Evolutionary conservation across 2,888 invertebrate genomes (phyloP), one percentile per base, ranked within the genome.

Genomic region (Caenorhabditis afra): DNA sequence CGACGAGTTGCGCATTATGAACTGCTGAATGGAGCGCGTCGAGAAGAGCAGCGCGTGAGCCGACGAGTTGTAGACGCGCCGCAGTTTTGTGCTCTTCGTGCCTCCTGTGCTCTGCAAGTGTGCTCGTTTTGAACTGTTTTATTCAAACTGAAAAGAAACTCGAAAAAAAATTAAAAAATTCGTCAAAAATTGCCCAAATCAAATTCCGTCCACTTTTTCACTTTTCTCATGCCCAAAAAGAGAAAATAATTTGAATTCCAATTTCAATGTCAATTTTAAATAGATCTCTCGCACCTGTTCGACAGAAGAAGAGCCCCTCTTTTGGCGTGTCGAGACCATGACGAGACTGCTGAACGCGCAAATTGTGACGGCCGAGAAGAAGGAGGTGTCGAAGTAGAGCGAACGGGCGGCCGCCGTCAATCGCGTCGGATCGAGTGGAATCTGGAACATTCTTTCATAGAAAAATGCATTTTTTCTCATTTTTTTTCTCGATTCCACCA

Each of bases 381-480:
- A 65, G n/a, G 66, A 68, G 39, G 75, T 81, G 37, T 87, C 87
- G 45, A 85, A 87, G 58, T 84, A 81, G 18, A 87, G 64, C 14
- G 84, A 77, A 16, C 87, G 77, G 12, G 79, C 75, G n/a, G 71
- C 81, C 11, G 76, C 70, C 11, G 50, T 55, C 37, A 82, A 20
- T 20, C 80, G 73, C 7, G 66, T 73, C 14, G 73, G 73, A 20
- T 79, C 78, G 7, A 79, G 62, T 10, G 78, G 68, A 18, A 79
- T 73, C 49, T 70, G 59, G n/a, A 64, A 16, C 5, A 57, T 20
- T 41, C 10, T 20, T 35, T 23, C 7, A 4, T 23, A 44, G 4
- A 41, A 18, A 23, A 12, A 23, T 41, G n/a, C n/a, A n/a, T n/a
- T n/a, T 41, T 3, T 41, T 41, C 14, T 29, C 29, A 29, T 14